Evolutionary conservation across 2,113 vertebrate species (phyloP).

Genomic region (Scolopax mira): DNA sequence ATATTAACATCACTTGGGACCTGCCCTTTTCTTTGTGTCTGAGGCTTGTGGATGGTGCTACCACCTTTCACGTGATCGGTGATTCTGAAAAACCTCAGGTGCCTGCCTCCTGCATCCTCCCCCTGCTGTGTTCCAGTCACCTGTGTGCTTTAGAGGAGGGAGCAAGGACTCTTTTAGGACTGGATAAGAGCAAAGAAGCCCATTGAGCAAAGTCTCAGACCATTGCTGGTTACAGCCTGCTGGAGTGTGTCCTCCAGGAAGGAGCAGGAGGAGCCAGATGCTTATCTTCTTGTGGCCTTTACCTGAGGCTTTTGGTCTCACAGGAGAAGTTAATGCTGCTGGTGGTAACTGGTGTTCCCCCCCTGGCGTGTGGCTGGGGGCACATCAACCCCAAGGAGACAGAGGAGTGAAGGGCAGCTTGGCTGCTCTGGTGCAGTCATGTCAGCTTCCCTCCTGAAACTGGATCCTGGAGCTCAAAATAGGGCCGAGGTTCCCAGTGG

Average conservation of each 20-base stretch:
- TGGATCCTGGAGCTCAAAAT: neutral
- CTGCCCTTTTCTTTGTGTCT: neutral
- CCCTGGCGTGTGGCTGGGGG: neutral
- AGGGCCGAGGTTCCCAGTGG: neutral
- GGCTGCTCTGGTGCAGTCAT: neutral
- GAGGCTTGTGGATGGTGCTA: neutral
- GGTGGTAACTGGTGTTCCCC: neutral
- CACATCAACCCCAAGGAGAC: neutral
- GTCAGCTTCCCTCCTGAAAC: neutral
- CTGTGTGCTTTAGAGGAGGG: neutral
- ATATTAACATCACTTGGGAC: neutral
- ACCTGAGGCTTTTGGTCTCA: neutral
- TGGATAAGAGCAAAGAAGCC: neutral
- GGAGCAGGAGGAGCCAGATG: neutral
- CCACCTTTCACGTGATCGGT: accelerated
- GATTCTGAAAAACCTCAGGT: neutral
- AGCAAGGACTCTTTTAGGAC: neutral
- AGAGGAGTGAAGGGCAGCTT: neutral
- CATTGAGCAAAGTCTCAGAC: neutral
- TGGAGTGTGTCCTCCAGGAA: neutral
- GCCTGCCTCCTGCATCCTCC: neutral
- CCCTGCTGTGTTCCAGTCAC: neutral
- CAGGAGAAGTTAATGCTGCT: neutral
- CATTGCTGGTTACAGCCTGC: neutral
- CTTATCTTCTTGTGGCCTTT: neutral